phyloP scores from a whole-genome alignment of 2,888 invertebrate species.

The Trisateles emortualis region DNA sequence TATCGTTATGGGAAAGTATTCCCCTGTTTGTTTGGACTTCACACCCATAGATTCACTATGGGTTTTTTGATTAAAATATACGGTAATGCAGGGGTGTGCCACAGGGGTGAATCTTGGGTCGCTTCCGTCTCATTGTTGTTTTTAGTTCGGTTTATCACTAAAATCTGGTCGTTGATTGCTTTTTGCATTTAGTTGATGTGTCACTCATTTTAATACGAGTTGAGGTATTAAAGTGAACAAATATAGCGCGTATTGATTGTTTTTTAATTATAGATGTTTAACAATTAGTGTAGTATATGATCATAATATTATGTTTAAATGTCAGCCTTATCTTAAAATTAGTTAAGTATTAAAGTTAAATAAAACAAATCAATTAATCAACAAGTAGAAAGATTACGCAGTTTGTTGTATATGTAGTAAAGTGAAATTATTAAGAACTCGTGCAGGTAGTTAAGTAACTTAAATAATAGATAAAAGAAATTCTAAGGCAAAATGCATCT shows the following conservation, averaged over 20 bases:
- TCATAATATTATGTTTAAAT: too few species aligned
- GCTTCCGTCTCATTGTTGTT: slow-evolving; percentile 64
- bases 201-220: slow-evolving; percentile 17
- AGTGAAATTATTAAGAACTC: too few species aligned
- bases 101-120: slow-evolving; percentile 75
- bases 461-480: too few species aligned
- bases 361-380: too few species aligned
- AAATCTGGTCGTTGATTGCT: slow-evolving; percentile 47
- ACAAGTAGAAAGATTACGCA: too few species aligned
- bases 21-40: slow-evolving; percentile 82
- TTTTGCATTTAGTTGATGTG: slow-evolving; percentile 26
- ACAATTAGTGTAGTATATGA: not conserved
- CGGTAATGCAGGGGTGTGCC: slow-evolving; percentile 76
- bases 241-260: not conserved
- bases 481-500: too few species aligned
- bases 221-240: not conserved
- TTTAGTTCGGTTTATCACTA: slow-evolving; percentile 49
- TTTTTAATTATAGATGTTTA: not conserved
- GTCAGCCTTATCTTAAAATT: too few species aligned
- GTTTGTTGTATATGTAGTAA: too few species aligned
- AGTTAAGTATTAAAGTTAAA: too few species aligned
- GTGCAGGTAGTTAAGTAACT: too few species aligned
- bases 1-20: slow-evolving; percentile 84
- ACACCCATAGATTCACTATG: slow-evolving; percentile 81
- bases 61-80: slow-evolving; percentile 81